Base-by-base conservation (phyloP, 2,888 invertebrate genomes). In the Stenodera caucasica region DNA sequence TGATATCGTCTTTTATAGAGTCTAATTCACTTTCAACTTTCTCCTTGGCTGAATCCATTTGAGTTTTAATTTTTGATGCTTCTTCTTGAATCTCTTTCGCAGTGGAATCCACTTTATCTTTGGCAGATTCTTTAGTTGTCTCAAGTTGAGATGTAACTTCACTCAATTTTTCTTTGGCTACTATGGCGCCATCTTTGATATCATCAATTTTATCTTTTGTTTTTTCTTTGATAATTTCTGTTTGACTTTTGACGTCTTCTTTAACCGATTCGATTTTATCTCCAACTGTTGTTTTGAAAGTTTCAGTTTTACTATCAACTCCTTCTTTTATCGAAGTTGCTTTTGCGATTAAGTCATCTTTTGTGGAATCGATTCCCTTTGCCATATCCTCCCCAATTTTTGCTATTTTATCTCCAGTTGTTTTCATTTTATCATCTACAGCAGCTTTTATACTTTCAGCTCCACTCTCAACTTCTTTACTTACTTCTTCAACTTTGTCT, bases 391-490 rank as follows among this genome's bases (percentile, higher is more conserved):
- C 37, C 15, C 15, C 15, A 37, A 7, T 8, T 5, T 30, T 8
- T 7, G n/a, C n/a, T 3, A 37, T 2, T 2, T 37, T n/a, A 1
- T 15, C 37, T 15, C 15, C n/a, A 37, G 8, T 6, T 5, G 37
- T n/a, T 8, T 14, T 8, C 3, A 37, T 8, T 37, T 37, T 37
- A 37, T 84, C 81, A 50, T 70, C 57, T 2, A 68, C 45, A 8
- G 30, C 69, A 35, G 71, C 66, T 58, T 73, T 37, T 0, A 3
- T 4, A 50, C 53, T 56, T 12, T 56, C 35, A 8, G 65, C 52
- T 14, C 62, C 57, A 33, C 62, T 59, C 58, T 62, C 56, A n/a
- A 54, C 49, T 12, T 66, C 63, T 57, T 66, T 58, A 33, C 61
- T 63, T 21, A 60, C 61, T 40, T 18, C 29, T 23, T 53, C 49